A percentile compares a stretch with the other conserved stretches of the same genome.
Evolutionary conservation across 2,797 vertebrate species (phyloP).

Genomic region (Paratrypauchen microcephalus): DNA sequence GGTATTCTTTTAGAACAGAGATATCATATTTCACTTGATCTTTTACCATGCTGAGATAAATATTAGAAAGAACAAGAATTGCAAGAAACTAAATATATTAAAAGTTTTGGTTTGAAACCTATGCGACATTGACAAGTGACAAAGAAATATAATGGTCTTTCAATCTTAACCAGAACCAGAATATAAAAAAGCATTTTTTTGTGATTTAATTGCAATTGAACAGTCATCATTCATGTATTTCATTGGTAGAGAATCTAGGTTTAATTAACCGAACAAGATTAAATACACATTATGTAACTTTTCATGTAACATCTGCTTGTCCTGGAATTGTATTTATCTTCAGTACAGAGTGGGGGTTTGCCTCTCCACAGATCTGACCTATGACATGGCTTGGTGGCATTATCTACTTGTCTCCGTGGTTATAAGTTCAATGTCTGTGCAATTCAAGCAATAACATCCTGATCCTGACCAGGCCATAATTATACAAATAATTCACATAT

Average conservation of each 20-base stretch:
- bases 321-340: no score
- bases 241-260: no score
- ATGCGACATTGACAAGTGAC: neutral
- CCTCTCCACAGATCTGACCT: neutral
- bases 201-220: no score
- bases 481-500: no score
- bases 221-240: no score
- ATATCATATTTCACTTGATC: neutral
- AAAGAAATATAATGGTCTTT: neutral
- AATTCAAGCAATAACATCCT: neutral
- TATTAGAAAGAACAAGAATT: neutral
- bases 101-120: slow-evolving; percentile 43
- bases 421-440: neutral
- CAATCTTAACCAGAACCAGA: no score
- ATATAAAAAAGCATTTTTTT: no score
- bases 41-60: neutral
- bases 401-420: neutral
- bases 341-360: neutral
- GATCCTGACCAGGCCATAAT: neutral
- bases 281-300: no score
- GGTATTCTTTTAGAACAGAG: neutral
- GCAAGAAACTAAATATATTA: neutral
- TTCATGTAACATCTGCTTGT: no score
- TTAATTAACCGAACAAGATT: no score
- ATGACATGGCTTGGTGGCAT: neutral